A percentile compares a stretch with the other conserved stretches of the same genome.
Conservation (phyloP, 2,113 vertebrate genomes). For the Pluvialis apricaria region DNA sequence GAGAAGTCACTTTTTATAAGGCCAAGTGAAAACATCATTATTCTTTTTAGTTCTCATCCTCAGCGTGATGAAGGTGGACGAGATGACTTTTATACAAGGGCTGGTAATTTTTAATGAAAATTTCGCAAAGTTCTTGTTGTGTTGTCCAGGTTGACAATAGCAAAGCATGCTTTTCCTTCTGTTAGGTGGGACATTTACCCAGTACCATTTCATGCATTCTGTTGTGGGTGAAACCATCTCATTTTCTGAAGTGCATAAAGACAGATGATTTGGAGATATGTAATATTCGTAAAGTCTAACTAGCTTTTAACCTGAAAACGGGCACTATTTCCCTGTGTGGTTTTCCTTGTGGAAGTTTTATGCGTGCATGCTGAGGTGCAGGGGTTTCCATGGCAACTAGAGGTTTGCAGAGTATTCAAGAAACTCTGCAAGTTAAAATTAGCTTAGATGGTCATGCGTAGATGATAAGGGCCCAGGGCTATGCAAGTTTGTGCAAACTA, state of each 20-base stretch:
- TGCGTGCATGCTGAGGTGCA: not conserved
- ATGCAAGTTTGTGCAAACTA: not conserved
- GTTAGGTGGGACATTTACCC: not conserved
- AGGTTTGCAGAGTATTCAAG: constrained; percentile 25
- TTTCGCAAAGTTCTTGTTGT: not conserved
- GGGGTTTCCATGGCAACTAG: constrained; percentile 47
- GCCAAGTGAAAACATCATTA: not conserved
- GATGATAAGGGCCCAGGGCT: constrained; percentile 2
- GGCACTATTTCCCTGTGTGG: not conserved
- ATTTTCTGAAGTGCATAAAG: not conserved
- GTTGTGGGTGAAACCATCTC: not conserved
- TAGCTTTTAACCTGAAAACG: not conserved
- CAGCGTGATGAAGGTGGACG: not conserved
- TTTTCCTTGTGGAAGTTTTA: not conserved
- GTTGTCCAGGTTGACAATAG: not conserved
- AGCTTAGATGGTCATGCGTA: constrained; percentile 24
- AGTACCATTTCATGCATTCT: not conserved
- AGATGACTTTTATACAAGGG: not conserved
- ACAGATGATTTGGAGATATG: not conserved
- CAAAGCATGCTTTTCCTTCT: not conserved
- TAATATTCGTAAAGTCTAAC: rapidly evolving
- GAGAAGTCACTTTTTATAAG: not conserved
- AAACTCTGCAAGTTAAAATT: constrained; percentile 50
- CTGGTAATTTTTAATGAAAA: not conserved
- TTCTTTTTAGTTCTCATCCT: not conserved